Evolutionary conservation across 2,888 invertebrate species (phyloP).

Genomic region (Micoletzkya japonica): DNA sequence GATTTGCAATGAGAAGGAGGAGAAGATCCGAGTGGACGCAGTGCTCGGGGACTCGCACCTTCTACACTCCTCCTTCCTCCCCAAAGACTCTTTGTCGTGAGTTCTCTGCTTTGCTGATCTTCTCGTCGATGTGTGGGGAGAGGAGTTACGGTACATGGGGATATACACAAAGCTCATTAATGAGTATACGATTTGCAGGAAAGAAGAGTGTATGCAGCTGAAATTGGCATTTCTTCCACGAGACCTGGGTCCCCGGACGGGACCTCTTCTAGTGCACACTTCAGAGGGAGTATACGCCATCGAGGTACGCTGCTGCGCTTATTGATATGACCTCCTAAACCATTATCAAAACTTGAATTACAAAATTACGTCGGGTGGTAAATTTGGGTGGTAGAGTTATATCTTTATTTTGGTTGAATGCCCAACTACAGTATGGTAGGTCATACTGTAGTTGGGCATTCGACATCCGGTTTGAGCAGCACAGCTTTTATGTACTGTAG

Average conservation of each 20-base stretch:
- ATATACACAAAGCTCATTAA: background rate
- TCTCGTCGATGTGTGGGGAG: too few species aligned
- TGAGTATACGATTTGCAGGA: background rate
- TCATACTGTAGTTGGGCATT: too few species aligned
- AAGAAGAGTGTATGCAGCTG: conserved; percentile 10
- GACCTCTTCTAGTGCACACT: conserved; percentile 20
- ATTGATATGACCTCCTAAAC: too few species aligned
- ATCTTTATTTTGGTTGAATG: too few species aligned
- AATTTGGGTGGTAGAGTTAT: too few species aligned
- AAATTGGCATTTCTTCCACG: conserved; percentile 12
- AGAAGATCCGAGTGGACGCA: conserved; percentile 32
- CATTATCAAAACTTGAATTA: too few species aligned
- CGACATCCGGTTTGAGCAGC: too few species aligned
- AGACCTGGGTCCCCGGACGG: background rate
- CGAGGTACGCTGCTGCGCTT: background rate
- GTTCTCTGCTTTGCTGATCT: background rate
- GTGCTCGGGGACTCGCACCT: conserved; percentile 39
- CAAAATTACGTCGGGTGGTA: too few species aligned
- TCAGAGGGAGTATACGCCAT: conserved; percentile 22
- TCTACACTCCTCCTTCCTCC: conserved; percentile 42
- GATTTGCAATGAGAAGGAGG: background rate
- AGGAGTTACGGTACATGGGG: background rate
- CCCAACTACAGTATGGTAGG: too few species aligned
- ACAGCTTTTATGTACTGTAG: too few species aligned
- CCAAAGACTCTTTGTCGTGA: conserved; percentile 15